Percentiles rank a stretch among this genome's conserved stretches.
These are phyloP conservation scores for Mus spicilegus DNA, from an alignment of 2,113 vertebrate species.

Conservation along the genomic window DNA sequence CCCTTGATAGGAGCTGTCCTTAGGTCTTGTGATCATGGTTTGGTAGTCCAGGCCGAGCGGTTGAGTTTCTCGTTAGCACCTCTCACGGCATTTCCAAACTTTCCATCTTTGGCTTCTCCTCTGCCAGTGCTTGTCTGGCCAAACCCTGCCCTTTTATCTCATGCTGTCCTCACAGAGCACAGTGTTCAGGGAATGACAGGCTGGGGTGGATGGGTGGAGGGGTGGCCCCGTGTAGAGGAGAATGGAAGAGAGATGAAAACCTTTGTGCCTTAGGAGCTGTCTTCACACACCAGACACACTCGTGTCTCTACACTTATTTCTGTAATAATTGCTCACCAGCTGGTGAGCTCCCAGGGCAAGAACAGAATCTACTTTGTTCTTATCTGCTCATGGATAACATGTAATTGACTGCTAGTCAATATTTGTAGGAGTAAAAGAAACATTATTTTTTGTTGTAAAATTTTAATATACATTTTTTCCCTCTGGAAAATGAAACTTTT, in stretches of 20 bases:
- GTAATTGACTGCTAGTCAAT: not conserved
- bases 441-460: slow-evolving; percentile 40
- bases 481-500: slow-evolving; percentile 11
- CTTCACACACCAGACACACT: no score
- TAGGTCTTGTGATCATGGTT: not conserved
- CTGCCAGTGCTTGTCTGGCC: not conserved
- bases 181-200: not conserved
- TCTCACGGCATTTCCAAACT: not conserved
- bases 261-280: not conserved
- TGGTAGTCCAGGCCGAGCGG: not conserved
- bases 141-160: not conserved
- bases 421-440: slow-evolving; percentile 1
- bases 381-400: not conserved
- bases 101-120: not conserved
- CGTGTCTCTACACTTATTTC: not conserved
- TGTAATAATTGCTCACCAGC: not conserved
- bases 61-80: not conserved
- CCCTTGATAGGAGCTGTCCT: not conserved
- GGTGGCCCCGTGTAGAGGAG: not conserved
- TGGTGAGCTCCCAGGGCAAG: not conserved
- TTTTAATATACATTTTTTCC: not conserved
- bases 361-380: not conserved
- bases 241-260: not conserved
- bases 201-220: no score
- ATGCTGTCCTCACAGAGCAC: not conserved